Evolutionary conservation across 2,797 vertebrate genomes (phyloP), one percentile per base, ranked within the genome.

Genomic region (Mormyrops boulengeri): DNA sequence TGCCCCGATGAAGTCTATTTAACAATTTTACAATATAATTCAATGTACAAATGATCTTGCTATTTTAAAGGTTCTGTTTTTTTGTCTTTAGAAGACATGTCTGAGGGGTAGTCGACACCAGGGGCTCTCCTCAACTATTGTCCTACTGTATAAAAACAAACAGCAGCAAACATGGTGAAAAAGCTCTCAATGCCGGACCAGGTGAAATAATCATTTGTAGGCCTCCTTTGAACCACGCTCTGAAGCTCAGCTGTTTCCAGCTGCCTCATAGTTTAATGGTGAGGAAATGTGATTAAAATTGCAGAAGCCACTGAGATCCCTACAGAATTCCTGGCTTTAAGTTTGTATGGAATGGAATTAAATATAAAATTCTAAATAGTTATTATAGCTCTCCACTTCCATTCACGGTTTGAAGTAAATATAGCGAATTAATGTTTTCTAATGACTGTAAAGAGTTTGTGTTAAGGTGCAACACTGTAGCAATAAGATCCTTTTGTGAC

Each of bases 351-450:
- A 60, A 57, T 22, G 92, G 92, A 92, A 94, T 94, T 91, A 92
- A 92, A 94, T 77, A 89, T 92, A 92, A 92, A 92, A 92, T 93
- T 90, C 92, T 91, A 94, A 94, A 93, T 85, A 92, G 93, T 92
- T 90, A 91, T 93, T 94, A 92, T 49, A 90, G 92, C 89, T 92
- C 92, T 93, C 91, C 91, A 91, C 92, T 92, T 93, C n/a, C 52
- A 44, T 47, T 26, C 19, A 66, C 9, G 11, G 30, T 92, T 93
- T 94, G 86, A 93, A 92, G 93, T 87, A 93, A 95, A 95, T 94
- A 91, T 93, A 94, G 94, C 92, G 93, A 93, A 95, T 94, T 92
- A 94, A 95, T 90, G 92, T 93, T 93, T 92, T 92, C 90, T 91
- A 93, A 94, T 93, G 93, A 92, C 93, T 73, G 82, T 92, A 84